Evolutionary conservation across 2,888 invertebrate species (phyloP), one percentile per base, ranked within the genome.

Genomic region (Diaperis boleti): DNA sequence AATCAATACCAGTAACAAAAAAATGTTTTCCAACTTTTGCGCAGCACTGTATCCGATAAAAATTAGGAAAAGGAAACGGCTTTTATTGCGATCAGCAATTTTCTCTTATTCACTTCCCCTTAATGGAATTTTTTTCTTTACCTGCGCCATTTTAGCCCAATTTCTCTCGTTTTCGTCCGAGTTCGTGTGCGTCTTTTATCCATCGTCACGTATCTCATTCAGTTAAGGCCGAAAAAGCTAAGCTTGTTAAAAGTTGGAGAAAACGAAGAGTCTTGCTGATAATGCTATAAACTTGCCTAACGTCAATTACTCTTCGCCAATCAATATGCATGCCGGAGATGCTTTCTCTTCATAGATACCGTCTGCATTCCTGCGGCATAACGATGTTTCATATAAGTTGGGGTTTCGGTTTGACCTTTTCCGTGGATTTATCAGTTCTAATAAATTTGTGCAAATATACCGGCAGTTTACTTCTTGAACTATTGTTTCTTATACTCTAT

Each of bases 241-340:
- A 54, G 54, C 54, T 54, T 54, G 54, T 54, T 54, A 54, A 54
- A 54, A 54, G 41, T 54, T 54, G 8, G 41, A 52, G 52, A 35
- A 52, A 52, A 52, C 54, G 42, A 54, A 54, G 56, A 29, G 35
- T 45, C 18, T 44, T 47, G 57, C 57, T 47, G 45, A 57, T 57
- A 57, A 57, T 35, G 57, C 57, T 22, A 45, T 57, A 57, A 57
- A 57, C 20, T 57, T 45, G 11, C 35, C 33, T 33, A 31, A 17
- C 18, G 42, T 29, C 47, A 57, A 57, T 57, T 57, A 57, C 26
- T 17, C 44, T 17, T 39, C 18, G 13, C 44, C 44, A 44, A 55
- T 55, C 55, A 55, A 55, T 55, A 55, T 55, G 55, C 44, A 55
- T 42, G 15, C 22, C 39, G 26, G 20, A 31, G 33, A 47, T 45